Evolutionary conservation across 2,888 invertebrate genomes (phyloP).

Genomic region (Philaethria dido): DNA sequence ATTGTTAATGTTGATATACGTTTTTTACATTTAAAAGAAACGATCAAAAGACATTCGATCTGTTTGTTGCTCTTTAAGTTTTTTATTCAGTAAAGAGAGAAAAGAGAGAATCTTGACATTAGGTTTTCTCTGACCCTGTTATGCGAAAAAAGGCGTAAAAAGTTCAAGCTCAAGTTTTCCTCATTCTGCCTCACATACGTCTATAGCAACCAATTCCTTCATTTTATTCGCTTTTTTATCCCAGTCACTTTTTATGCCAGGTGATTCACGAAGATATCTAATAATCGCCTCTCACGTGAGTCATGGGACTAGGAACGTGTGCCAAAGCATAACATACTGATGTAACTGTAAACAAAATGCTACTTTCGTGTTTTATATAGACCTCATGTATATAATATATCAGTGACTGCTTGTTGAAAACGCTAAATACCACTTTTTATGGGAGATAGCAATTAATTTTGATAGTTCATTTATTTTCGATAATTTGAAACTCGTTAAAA

Average conservation of each 20-base stretch:
- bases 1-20: too few relatives aligned
- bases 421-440: not conserved
- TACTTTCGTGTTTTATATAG: slow-evolving; percentile 21
- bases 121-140: too few relatives aligned
- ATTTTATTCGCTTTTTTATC: slow-evolving; percentile 5
- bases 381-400: not conserved
- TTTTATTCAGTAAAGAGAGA: too few relatives aligned
- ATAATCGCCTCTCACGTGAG: slow-evolving; percentile 32
- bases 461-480: not conserved
- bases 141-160: too few relatives aligned
- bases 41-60: too few relatives aligned
- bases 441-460: too few relatives aligned
- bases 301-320: slow-evolving; percentile 42
- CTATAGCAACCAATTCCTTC: not conserved
- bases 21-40: too few relatives aligned
- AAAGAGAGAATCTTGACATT: too few relatives aligned
- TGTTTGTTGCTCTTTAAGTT: too few relatives aligned
- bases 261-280: slow-evolving; percentile 29
- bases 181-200: not conserved
- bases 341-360: slow-evolving; percentile 26
- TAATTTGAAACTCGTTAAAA: not conserved
- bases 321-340: slow-evolving; percentile 44
- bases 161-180: too few relatives aligned
- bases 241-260: not conserved
- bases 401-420: not conserved